Conservation (phyloP, 2,797 vertebrate genomes). For the Oreochromis grahami region DNA sequence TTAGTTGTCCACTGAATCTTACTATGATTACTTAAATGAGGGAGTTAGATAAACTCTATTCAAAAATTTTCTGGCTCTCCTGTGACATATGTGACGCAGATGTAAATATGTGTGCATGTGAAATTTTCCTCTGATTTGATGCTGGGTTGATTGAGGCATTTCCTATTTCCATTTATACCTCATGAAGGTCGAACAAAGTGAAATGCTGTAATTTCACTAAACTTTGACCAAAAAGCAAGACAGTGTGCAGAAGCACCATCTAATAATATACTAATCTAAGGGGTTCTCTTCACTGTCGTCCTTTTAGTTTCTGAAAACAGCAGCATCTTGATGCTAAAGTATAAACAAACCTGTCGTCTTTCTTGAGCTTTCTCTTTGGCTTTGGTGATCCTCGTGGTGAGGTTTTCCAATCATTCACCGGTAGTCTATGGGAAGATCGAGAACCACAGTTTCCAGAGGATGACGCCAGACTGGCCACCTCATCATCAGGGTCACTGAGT, state of each 20-base stretch:
- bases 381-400: slow-evolving; percentile 91
- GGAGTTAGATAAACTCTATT: background rate
- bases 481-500: slow-evolving; percentile 91
- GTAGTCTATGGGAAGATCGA: slow-evolving; percentile 85
- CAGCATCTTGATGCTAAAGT: background rate
- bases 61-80: background rate
- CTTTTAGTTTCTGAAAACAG: background rate
- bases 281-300: background rate
- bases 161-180: background rate
- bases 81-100: background rate
- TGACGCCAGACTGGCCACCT: slow-evolving; percentile 89
- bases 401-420: slow-evolving; percentile 93
- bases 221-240: background rate
- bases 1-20: background rate
- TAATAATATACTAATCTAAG: background rate
- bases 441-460: slow-evolving; percentile 84
- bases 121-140: background rate
- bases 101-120: background rate
- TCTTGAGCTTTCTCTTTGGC: slow-evolving; percentile 87
- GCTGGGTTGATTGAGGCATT: background rate
- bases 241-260: background rate
- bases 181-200: background rate
- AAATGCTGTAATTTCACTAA: background rate
- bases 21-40: background rate
- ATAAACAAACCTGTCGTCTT: slow-evolving; percentile 83